Conservation (phyloP, 2,113 vertebrate species). For the Cairina moschata region DNA sequence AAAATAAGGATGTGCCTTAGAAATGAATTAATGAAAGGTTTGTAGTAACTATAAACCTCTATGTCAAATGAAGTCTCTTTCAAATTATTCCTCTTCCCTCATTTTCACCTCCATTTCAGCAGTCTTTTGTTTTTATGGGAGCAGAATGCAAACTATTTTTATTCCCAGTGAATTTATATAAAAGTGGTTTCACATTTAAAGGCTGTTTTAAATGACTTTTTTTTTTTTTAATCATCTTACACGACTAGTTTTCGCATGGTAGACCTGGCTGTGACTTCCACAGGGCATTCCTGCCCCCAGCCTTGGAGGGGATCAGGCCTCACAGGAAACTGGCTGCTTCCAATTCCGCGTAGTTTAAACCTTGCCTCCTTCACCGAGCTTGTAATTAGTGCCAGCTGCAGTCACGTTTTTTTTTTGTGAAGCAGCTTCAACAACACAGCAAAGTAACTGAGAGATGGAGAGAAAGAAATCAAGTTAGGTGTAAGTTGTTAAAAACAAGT, state of each 20-base stretch:
- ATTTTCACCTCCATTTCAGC: not conserved
- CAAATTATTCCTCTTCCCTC: not conserved
- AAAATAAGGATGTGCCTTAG: not conserved
- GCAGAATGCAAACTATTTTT: not conserved
- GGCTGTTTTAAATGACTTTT: not conserved
- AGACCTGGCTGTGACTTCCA: not conserved
- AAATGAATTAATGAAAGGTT: not conserved
- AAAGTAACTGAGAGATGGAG: not conserved
- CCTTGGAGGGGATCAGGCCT: not conserved
- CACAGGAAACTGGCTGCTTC: not conserved
- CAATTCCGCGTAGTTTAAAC: not conserved
- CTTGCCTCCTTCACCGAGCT: fast-evolving
- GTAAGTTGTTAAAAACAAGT: not conserved
- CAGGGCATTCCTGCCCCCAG: not conserved
- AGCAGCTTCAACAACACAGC: not conserved
- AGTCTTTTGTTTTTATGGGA: not conserved
- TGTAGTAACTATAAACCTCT: not conserved
- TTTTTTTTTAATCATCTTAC: not conserved
- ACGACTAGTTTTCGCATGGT: not conserved
- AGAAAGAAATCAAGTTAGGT: not conserved
- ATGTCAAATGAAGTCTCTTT: not conserved
- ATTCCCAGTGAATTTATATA: not conserved
- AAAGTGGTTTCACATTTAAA: not conserved
- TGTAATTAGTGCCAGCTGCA: not conserved
- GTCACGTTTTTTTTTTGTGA: not conserved